Evolutionary conservation across 2,888 invertebrate species (phyloP).

Genomic region (Oxyscelio sp.): DNA sequence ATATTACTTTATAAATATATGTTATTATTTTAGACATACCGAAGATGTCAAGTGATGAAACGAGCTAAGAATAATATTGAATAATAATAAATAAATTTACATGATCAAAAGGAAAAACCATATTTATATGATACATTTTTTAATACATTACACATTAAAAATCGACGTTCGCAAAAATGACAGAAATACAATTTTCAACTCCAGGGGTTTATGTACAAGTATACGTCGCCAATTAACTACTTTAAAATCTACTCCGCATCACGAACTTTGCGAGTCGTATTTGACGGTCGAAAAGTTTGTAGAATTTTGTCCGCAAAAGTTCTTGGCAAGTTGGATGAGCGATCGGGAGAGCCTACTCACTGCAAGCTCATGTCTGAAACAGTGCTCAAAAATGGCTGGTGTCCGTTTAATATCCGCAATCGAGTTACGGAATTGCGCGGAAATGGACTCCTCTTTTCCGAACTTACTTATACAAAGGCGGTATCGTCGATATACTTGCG

Average conservation of each 20-base stretch:
- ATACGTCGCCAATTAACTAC: slow-evolving; percentile 47
- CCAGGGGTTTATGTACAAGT: slow-evolving; percentile 29
- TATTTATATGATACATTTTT: too few relatives aligned
- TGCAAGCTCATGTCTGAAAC: slow-evolving; percentile 32
- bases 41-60: too few relatives aligned
- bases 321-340: slow-evolving; percentile 36
- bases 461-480: slow-evolving; percentile 19
- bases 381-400: slow-evolving; percentile 38
- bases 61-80: too few relatives aligned
- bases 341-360: slow-evolving; percentile 36
- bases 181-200: slow-evolving; percentile 12
- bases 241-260: slow-evolving; percentile 22
- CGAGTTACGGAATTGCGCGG: slow-evolving; percentile 34
- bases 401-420: slow-evolving; percentile 43
- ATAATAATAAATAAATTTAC: too few relatives aligned
- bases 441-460: slow-evolving; percentile 22
- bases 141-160: too few relatives aligned
- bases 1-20: too few relatives aligned
- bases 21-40: too few relatives aligned
- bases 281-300: slow-evolving; percentile 43
- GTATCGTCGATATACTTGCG: background rate
- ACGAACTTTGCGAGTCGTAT: slow-evolving; percentile 33
- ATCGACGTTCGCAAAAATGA: too few relatives aligned
- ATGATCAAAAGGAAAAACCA: too few relatives aligned
- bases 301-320: slow-evolving; percentile 34